These are phyloP conservation scores for Copsychus sechellarum DNA, from an alignment of 2,113 vertebrate species.

Conservation along the genomic window DNA sequence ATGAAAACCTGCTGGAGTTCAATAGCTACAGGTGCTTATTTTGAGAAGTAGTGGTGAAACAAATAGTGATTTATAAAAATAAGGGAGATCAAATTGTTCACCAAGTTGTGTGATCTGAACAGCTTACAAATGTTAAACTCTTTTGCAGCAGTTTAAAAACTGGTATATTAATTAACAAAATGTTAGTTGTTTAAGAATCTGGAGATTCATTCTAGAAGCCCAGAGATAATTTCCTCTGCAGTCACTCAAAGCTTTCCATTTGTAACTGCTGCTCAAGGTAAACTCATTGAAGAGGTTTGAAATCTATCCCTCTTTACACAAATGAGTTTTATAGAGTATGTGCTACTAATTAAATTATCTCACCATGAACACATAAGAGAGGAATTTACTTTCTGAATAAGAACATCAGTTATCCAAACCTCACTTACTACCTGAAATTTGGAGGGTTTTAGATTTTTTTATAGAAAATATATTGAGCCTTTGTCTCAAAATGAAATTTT, in stretches of 20 bases:
- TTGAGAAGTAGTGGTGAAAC: background rate
- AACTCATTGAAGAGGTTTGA: background rate
- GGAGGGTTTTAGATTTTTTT: background rate
- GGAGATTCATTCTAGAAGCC: background rate
- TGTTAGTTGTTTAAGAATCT: background rate
- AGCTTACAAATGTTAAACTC: background rate
- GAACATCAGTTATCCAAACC: background rate
- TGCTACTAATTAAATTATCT: background rate
- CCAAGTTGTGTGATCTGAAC: background rate
- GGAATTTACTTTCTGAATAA: background rate
- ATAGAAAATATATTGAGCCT: background rate
- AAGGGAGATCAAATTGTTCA: background rate
- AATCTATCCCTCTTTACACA: background rate
- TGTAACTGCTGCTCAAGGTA: conserved; percentile 9
- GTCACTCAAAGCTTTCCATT: background rate
- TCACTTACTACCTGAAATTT: background rate
- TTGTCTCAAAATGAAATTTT: background rate
- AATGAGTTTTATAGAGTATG: background rate
- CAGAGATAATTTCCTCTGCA: background rate
- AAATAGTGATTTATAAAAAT: background rate
- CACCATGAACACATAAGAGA: background rate
- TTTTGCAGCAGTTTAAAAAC: background rate
- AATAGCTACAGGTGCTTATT: background rate
- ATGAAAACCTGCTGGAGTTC: background rate
- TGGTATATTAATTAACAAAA: background rate